phyloP scores from a whole-genome alignment of 2,888 invertebrate genomes.

The Salticus scenicus region DNA sequence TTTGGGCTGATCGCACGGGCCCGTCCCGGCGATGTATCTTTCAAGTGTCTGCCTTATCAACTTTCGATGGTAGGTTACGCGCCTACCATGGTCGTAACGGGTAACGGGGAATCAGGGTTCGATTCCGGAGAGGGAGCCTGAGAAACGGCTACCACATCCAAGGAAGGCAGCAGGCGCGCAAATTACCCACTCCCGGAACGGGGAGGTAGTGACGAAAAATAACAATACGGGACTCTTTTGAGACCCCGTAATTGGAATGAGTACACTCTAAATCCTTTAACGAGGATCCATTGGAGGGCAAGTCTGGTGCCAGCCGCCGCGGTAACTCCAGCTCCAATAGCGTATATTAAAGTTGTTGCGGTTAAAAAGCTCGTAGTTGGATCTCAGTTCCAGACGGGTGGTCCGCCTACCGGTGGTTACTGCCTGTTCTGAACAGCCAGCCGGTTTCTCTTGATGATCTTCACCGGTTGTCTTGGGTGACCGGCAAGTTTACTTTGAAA shows the following conservation, averaged over 20 bases:
- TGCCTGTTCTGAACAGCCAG: conserved; percentile 37
- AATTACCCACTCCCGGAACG: conserved; percentile 79
- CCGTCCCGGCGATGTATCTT: conserved; percentile 71
- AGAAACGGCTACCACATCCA: conserved; percentile 84
- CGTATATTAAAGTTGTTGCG: conserved; percentile 81
- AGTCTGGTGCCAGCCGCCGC: conserved; percentile 84
- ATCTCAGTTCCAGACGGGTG: conserved; percentile 76
- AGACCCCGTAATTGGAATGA: conserved; percentile 80
- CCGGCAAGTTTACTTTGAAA: conserved; percentile 55
- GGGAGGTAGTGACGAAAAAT: conserved; percentile 82
- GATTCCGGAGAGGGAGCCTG: conserved; percentile 81
- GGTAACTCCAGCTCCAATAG: conserved; percentile 76
- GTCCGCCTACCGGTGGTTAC: conserved; percentile 16
- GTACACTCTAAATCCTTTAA: conserved; percentile 80
- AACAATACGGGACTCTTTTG: conserved; percentile 78
- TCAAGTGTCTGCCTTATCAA: conserved; percentile 76
- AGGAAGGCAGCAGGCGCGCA: conserved; percentile 81
- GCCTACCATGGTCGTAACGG: conserved; percentile 83
- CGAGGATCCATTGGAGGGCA: conserved; percentile 82
- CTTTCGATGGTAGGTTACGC: conserved; percentile 80
- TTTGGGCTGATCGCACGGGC: conserved; percentile 34
- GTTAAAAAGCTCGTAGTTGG: conserved; percentile 82
- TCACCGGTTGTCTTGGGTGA: conserved; percentile 53
- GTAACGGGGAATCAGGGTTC: conserved; percentile 86
- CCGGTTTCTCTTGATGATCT: conserved; percentile 65